Conservation (phyloP, 2,888 invertebrate genomes). For the Scelioninae gen. 2 region DNA sequence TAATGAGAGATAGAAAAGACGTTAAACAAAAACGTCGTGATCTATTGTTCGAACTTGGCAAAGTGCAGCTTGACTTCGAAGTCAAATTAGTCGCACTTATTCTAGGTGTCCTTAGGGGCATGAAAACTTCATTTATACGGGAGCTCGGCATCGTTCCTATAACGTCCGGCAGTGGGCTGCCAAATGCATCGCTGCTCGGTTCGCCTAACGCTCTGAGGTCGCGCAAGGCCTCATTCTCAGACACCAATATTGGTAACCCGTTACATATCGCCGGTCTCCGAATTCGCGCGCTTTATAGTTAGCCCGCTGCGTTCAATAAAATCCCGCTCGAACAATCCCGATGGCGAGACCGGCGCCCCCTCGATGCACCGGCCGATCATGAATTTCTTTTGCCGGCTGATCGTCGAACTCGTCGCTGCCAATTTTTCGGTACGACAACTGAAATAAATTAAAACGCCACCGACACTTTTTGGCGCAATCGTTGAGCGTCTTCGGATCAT, state of each 20-base stretch:
- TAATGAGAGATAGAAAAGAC: conserved; percentile 19
- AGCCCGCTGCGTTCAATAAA: conserved; percentile 15
- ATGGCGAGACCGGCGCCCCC: too few relatives aligned
- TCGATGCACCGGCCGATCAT: too few relatives aligned
- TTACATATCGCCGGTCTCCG: conserved; percentile 36
- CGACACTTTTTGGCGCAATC: too few relatives aligned
- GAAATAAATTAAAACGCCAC: too few relatives aligned
- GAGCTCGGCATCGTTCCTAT: conserved; percentile 58
- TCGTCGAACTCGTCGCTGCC: too few relatives aligned
- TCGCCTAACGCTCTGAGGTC: conserved; percentile 38
- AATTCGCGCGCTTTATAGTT: conserved; percentile 23
- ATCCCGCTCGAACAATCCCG: too few relatives aligned
- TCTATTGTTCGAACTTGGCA: conserved; percentile 59
- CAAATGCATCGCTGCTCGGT: conserved; percentile 50
- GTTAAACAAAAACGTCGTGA: conserved; percentile 38
- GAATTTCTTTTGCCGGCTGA: too few relatives aligned
- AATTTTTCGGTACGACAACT: too few relatives aligned
- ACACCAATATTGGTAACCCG: conserved; percentile 29
- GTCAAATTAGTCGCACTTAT: conserved; percentile 59
- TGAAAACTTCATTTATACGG: conserved; percentile 59
- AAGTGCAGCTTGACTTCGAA: conserved; percentile 57
- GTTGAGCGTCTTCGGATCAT: too few relatives aligned
- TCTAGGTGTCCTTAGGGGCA: conserved; percentile 59
- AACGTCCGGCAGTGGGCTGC: conserved; percentile 51
- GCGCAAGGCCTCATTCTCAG: conserved; percentile 55